Evolutionary conservation across 2,113 vertebrate species (phyloP).

Genomic region (Corythornis madagascariensis): DNA sequence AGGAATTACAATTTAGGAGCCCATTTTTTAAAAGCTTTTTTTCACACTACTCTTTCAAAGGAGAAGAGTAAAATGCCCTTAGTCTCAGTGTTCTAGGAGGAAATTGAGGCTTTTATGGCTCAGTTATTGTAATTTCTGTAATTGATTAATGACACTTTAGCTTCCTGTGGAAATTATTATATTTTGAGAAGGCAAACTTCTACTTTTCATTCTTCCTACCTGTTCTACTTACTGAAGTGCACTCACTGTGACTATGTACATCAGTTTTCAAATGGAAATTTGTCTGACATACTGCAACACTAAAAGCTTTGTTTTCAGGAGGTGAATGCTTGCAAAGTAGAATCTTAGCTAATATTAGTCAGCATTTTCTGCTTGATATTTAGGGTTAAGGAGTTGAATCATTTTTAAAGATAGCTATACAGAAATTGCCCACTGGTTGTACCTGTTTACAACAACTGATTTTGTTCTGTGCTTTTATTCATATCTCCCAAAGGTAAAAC

Average conservation of each 20-base stretch:
- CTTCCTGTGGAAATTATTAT: not conserved
- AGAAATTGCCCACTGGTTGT: not conserved
- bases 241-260: not conserved
- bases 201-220: not conserved
- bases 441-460: not conserved
- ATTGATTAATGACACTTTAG: not conserved
- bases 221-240: not conserved
- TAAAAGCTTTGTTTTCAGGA: not conserved
- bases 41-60: not conserved
- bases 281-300: not conserved
- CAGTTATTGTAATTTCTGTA: not conserved
- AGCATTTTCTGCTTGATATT: not conserved
- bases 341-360: not conserved
- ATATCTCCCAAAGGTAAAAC: not conserved
- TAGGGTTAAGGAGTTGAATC: not conserved
- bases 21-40: not conserved
- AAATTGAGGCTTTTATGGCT: not conserved
- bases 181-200: not conserved
- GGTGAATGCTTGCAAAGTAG: not conserved
- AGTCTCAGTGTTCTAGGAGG: not conserved
- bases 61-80: not conserved
- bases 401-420: not conserved
- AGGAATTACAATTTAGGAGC: not conserved
- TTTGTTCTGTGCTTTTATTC: not conserved
- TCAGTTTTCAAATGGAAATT: not conserved